Conservation (phyloP, 2,113 vertebrate species). For the Glaucidium brasilianum region DNA sequence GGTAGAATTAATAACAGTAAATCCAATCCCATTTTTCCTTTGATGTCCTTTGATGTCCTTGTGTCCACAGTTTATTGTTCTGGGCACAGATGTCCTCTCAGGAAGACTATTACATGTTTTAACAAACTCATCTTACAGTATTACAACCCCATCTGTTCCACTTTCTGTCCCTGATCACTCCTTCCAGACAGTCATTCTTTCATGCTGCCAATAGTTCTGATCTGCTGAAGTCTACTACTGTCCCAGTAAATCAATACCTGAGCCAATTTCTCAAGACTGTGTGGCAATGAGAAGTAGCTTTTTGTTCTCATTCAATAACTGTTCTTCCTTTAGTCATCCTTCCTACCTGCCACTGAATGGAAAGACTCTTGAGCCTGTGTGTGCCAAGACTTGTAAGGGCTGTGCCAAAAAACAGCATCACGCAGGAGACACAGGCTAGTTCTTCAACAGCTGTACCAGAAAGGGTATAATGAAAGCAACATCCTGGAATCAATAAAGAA, state of each 20-base stretch:
- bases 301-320: not conserved
- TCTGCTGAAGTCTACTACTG: not conserved
- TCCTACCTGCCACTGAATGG: not conserved
- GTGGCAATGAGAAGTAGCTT: not conserved
- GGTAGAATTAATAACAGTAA: not conserved
- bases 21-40: not conserved
- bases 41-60: not conserved
- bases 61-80: not conserved
- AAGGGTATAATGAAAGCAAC: not conserved
- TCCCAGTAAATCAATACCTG: not conserved
- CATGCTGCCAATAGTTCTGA: not conserved
- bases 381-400: not conserved
- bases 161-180: not conserved
- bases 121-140: not conserved
- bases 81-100: not conserved
- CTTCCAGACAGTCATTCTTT: not conserved
- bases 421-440: rapidly evolving
- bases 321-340: not conserved
- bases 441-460: not conserved
- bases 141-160: not conserved
- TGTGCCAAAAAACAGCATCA: not conserved
- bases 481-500: not conserved
- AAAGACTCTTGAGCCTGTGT: not conserved
- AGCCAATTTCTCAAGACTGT: not conserved
- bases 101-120: not conserved